A percentile compares a stretch with the other conserved stretches of the same genome.
phyloP scores from a whole-genome alignment of 2,797 vertebrate genomes.

The Bradypus variegatus region DNA sequence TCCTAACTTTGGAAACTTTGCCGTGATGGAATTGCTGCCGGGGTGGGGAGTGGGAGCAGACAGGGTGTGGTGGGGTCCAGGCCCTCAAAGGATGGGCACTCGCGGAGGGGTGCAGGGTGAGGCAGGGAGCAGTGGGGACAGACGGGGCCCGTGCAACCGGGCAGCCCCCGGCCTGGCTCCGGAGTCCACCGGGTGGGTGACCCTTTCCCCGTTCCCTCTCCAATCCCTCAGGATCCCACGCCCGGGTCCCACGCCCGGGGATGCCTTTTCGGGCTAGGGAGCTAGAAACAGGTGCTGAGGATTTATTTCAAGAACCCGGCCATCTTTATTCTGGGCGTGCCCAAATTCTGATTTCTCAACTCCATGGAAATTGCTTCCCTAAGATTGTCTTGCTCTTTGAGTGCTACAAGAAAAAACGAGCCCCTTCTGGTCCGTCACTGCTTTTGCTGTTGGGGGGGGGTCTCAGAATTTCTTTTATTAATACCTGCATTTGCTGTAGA shows the following conservation, averaged over 20 bases:
- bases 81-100: no score
- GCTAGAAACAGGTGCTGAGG: conserved; percentile 25
- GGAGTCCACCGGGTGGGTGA: neutral
- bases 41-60: neutral
- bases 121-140: neutral
- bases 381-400: conserved; percentile 23
- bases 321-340: conserved; percentile 35
- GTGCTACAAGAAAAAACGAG: neutral
- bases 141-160: no score
- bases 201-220: neutral
- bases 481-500: conserved; percentile 25
- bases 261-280: conserved; percentile 26
- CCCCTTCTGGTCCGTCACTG: neutral
- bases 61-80: neutral
- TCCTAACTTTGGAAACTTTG: conserved; percentile 71
- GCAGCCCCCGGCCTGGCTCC: neutral
- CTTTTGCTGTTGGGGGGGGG: neutral
- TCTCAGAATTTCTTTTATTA: conserved; percentile 44
- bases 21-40: conserved; percentile 50
- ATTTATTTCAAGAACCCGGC: conserved; percentile 43
- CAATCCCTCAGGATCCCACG: neutral
- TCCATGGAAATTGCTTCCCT: conserved; percentile 30
- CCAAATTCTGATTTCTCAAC: conserved; percentile 32
- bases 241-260: no score
- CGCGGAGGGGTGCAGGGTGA: neutral